These are phyloP conservation scores for Phaethon lepturus DNA, from an alignment of 2,113 vertebrate species.

Conservation along the genomic window DNA sequence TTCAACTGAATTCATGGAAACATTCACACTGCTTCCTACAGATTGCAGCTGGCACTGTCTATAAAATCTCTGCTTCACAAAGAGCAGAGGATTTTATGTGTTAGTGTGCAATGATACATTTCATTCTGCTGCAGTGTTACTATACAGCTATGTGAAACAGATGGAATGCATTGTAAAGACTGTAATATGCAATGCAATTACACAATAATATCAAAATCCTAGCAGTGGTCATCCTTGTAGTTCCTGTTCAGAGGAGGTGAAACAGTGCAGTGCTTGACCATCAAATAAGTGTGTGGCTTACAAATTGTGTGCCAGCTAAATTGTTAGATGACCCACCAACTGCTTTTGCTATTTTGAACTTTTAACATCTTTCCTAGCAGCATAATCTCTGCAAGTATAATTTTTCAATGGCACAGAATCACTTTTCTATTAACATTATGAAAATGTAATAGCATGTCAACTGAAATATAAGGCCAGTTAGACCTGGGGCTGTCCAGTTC, in stretches of 20 bases:
- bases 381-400: not conserved
- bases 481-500: not conserved
- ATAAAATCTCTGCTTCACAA: not conserved
- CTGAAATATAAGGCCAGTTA: not conserved
- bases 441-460: not conserved
- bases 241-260: not conserved
- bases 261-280: not conserved
- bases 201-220: not conserved
- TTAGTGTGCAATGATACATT: not conserved
- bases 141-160: not conserved
- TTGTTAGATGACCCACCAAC: not conserved
- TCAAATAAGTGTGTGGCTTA: not conserved
- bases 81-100: not conserved
- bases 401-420: not conserved
- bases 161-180: not conserved
- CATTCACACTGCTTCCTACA: constrained; percentile 36
- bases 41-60: constrained; percentile 43
- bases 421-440: not conserved
- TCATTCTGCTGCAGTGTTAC: not conserved
- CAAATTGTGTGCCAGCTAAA: not conserved
- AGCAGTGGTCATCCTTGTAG: not conserved
- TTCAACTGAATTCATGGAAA: constrained; percentile 54
- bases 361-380: not conserved
- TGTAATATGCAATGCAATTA: rapidly evolving
- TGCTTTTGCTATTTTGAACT: not conserved